Conservation (phyloP, 23 tunicate species). For the Trididemnum clinides region DNA sequence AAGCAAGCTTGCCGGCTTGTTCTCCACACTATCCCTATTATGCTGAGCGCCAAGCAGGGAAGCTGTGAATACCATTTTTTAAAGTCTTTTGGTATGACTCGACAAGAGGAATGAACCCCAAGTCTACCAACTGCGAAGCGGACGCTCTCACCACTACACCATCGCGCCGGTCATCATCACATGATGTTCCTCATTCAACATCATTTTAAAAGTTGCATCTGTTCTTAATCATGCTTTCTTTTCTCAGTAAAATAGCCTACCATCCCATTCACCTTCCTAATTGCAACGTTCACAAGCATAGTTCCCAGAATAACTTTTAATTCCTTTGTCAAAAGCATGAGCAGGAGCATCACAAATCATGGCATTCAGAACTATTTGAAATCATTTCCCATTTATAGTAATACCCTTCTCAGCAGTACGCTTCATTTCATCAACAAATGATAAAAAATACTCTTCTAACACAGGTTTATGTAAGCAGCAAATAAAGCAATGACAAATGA, state of each 20-base stretch:
- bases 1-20: too few relatives aligned
- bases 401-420: not conserved
- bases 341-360: slow-evolving; percentile 68
- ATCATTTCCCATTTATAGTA: not conserved
- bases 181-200: slow-evolving; percentile 36
- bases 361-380: not conserved
- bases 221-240: slow-evolving; percentile 2
- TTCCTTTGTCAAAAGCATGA: slow-evolving; percentile 34
- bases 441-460: not conserved
- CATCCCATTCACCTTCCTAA: slow-evolving; percentile 30
- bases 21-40: too few relatives aligned
- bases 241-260: slow-evolving; percentile 24
- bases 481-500: slow-evolving; percentile 20
- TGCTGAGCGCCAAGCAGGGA: too few relatives aligned
- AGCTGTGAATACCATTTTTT: too few relatives aligned
- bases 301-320: slow-evolving; percentile 45
- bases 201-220: slow-evolving; percentile 9
- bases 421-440: not conserved
- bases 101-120: too few relatives aligned
- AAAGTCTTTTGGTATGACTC: too few relatives aligned
- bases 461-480: slow-evolving; percentile 13
- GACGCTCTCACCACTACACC: too few relatives aligned
- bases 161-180: too few relatives aligned
- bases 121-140: too few relatives aligned
- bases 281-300: slow-evolving; percentile 34